Evolutionary conservation across 2,113 vertebrate genomes (phyloP).

Genomic region (Bos indicus): DNA sequence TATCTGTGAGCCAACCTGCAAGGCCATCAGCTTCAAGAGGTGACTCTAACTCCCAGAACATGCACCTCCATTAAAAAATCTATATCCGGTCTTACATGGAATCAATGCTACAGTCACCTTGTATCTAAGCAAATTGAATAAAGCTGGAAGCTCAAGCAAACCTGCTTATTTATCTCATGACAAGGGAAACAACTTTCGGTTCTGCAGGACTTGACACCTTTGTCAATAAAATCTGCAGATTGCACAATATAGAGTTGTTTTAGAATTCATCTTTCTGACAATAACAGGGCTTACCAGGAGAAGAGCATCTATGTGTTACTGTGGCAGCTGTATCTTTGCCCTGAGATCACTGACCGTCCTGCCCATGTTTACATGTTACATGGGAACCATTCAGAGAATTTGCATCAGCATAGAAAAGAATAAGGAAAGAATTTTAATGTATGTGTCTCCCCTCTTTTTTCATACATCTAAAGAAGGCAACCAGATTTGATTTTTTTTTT

Average conservation of each 20-base stretch:
- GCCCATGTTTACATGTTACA: neutral
- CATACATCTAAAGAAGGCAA: conserved; percentile 41
- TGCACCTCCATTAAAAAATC: conserved; percentile 75
- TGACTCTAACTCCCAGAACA: conserved; percentile 54
- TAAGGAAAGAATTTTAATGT: conserved; percentile 11
- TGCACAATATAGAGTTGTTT: conserved; percentile 78
- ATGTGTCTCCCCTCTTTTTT: neutral
- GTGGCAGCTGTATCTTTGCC: neutral
- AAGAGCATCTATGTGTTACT: conserved; percentile 59
- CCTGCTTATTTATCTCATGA: conserved; percentile 77
- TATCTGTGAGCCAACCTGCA: neutral
- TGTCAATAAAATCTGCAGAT: conserved; percentile 82
- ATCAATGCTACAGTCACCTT: conserved; percentile 79
- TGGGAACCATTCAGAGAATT: neutral
- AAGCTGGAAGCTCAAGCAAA: conserved; percentile 73
- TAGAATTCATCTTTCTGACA: conserved; percentile 82
- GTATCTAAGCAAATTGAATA: conserved; percentile 82
- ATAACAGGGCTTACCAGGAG: conserved; percentile 66
- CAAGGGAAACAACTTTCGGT: conserved; percentile 76
- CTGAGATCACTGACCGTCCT: neutral
- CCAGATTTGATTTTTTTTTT: conserved; percentile 69
- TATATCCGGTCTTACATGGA: conserved; percentile 66
- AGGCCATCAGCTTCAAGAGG: conserved; percentile 22
- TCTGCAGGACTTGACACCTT: conserved; percentile 78
- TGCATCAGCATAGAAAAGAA: neutral